Evolutionary conservation across 2,113 vertebrate species (phyloP), one percentile per base, ranked within the genome.

Genomic region (Cyprinodon variegatus): DNA sequence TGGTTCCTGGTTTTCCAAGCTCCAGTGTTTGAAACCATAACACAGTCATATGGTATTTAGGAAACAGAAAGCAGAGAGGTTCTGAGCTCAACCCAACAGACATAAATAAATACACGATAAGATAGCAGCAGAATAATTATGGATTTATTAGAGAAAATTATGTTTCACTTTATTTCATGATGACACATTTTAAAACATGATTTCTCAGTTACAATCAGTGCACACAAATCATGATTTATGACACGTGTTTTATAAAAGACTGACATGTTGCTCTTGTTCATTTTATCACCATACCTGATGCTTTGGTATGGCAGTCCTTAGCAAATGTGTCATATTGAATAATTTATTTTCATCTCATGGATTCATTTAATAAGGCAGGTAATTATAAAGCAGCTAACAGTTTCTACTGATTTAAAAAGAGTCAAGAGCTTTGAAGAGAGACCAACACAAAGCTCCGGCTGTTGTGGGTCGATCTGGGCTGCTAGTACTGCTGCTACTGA

Each of bases 1-100:
- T n/a, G 10, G 17, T 10, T 20, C 1, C 8, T 17, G 20, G 9
- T 70, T 76, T 78, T 43, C 48, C 12, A 50, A 53, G 40, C 3
- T 17, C 12, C 40, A 3, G 29, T 59, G 66, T 77, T 78, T 84
- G 75, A 74, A 3, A 13, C 39, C 64, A 79, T 29, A 76, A 76
- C 79, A 76, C 29, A 5, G n/a, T 1, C 2, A 15, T 3, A 17
- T 70, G 70, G 8, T 63, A 15, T 87, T 85, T 74, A 63, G 71
- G 72, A 65, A 66, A 76, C 72, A 87, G 71, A 83, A 50, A 59
- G 4, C 17, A 36, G 43, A 38, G 53, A 66, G 39, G 38, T 13
- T 11, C n/a, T 70, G n/a, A 72, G 14, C 4, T 62, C 11, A 38
- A 3, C 29, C 11, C 14, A 14, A 0, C 0, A 1, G 61, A 70